phyloP scores from a whole-genome alignment of 2,888 invertebrate species.

The Melipona bicolor region DNA sequence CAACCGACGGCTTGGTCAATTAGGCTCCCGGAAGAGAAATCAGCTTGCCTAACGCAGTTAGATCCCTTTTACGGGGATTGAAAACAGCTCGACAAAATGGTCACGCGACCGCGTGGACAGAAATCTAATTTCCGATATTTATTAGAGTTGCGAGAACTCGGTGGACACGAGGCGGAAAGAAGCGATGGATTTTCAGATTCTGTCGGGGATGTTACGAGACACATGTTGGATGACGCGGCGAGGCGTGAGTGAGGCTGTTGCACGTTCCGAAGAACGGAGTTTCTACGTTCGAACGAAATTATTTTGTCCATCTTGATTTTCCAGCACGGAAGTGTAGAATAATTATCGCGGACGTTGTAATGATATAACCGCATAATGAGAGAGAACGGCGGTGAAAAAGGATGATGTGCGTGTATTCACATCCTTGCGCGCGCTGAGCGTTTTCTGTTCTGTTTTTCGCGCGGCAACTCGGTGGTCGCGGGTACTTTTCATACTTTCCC shows the following conservation, averaged over 20 bases:
- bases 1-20: constrained; percentile 69
- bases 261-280: background rate
- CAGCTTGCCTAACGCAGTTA: constrained; percentile 73
- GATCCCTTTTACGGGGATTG: constrained; percentile 72
- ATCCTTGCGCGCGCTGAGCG: background rate
- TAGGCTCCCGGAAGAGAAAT: constrained; percentile 70
- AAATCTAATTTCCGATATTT: constrained; percentile 64
- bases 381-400: background rate
- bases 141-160: constrained; percentile 34
- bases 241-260: background rate
- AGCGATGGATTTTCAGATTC: background rate
- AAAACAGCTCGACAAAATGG: constrained; percentile 70
- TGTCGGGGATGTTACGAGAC: background rate
- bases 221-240: background rate
- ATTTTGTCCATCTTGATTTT: constrained; percentile 11
- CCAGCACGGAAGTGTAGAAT: background rate
- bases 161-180: background rate
- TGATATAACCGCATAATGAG: constrained; percentile 12
- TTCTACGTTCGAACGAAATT: background rate
- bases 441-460: background rate
- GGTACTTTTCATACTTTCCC: background rate
- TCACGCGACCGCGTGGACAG: constrained; percentile 58
- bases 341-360: constrained; percentile 1
- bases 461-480: too few species aligned
- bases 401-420: background rate